Percentiles rank a stretch among this genome's conserved stretches.
Conservation (phyloP, 2,797 vertebrate genomes). For the Diglossa cyanea region DNA sequence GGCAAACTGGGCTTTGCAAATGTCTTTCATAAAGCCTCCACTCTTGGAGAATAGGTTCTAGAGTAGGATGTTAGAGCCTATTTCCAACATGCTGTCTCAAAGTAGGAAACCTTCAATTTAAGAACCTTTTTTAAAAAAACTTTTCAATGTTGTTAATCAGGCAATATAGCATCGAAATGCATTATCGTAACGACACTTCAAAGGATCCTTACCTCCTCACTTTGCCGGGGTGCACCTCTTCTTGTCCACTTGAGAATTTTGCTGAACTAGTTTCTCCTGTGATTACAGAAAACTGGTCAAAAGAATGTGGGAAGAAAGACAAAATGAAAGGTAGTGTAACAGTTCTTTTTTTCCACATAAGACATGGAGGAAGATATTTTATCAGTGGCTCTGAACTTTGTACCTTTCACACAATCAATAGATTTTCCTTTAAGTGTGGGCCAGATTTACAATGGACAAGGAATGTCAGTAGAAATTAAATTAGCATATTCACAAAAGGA, state of each 20-base stretch:
- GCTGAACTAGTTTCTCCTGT: constrained; percentile 77
- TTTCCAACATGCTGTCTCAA: not conserved
- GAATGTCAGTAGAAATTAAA: not conserved
- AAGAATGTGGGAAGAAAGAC: constrained; percentile 76
- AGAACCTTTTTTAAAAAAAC: not conserved
- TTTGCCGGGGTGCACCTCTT: constrained; percentile 81
- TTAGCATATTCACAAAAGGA: not conserved
- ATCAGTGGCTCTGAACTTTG: not conserved
- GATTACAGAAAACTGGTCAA: constrained; percentile 78
- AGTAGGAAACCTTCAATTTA: not conserved
- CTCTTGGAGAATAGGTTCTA: not conserved
- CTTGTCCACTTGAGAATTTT: constrained; percentile 84
- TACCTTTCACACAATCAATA: not conserved
- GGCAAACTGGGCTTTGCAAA: not conserved
- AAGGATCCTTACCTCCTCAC: constrained; percentile 78
- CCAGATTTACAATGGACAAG: not conserved
- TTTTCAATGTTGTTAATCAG: constrained; percentile 67
- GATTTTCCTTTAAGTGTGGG: not conserved
- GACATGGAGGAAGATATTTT: not conserved
- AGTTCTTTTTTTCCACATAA: not conserved
- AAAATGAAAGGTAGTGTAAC: constrained; percentile 47
- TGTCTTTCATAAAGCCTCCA: not conserved
- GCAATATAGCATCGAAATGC: constrained; percentile 82
- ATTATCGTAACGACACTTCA: constrained; percentile 83
- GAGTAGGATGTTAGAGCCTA: not conserved